Percentiles rank a stretch among this genome's conserved stretches.
phyloP scores from a whole-genome alignment of 2,113 vertebrate species.

The Hydrochoerus hydrochaeris region DNA sequence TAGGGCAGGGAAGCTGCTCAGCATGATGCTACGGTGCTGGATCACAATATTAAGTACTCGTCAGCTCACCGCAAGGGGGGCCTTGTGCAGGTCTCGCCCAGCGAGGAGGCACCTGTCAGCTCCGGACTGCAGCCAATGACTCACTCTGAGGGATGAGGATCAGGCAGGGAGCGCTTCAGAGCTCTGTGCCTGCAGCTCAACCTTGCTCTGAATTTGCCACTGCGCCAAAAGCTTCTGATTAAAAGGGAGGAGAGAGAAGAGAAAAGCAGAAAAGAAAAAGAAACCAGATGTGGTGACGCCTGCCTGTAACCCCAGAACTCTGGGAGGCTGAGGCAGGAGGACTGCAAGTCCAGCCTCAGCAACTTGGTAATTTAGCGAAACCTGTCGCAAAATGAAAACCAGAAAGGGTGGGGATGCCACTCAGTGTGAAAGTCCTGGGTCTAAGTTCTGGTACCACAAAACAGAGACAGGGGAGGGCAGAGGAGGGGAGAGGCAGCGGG shows the following conservation, averaged over 20 bases:
- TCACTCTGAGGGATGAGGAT: background rate
- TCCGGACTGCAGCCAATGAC: too few species aligned
- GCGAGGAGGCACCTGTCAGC: fast-evolving
- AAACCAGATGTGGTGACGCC: background rate
- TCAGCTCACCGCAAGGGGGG: background rate
- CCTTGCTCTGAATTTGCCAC: background rate
- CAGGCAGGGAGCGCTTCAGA: too few species aligned
- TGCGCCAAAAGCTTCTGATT: background rate
- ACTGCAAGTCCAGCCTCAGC: background rate
- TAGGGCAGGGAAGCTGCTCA: background rate
- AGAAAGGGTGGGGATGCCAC: background rate
- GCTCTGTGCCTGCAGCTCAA: background rate
- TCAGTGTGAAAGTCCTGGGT: background rate
- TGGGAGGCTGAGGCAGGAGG: background rate
- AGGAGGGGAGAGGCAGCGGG: background rate
- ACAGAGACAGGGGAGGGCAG: background rate
- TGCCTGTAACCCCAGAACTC: background rate
- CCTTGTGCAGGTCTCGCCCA: background rate
- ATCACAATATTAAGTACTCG: too few species aligned
- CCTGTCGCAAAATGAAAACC: background rate
- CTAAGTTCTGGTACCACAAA: background rate
- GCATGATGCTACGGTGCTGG: too few species aligned
- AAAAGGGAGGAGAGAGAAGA: background rate
- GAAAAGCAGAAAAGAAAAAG: background rate
- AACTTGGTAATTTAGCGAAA: background rate